These are phyloP conservation scores for Gadopsis marmoratus DNA, from an alignment of 2,797 vertebrate species.

Conservation along the genomic window DNA sequence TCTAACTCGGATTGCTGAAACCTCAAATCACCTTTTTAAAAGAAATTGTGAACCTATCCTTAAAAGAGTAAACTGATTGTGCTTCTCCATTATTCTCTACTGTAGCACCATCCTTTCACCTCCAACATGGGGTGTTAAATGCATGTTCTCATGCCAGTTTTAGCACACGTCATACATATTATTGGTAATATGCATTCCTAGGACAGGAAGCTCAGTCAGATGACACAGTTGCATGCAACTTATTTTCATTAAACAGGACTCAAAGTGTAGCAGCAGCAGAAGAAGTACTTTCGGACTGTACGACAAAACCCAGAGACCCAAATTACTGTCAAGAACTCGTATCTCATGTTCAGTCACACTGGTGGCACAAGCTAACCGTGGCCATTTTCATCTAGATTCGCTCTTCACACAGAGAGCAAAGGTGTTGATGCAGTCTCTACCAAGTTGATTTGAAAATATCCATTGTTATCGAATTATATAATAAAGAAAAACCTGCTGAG, in stretches of 20 bases:
- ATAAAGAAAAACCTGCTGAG: not conserved
- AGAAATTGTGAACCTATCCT: not conserved
- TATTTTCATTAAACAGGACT: slow-evolving; percentile 9
- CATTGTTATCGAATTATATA: not conserved
- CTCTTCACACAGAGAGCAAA: not conserved
- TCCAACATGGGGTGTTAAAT: not conserved
- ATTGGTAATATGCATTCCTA: not conserved
- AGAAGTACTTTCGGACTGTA: slow-evolving; percentile 13
- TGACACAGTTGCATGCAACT: not conserved
- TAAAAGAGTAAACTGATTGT: not conserved
- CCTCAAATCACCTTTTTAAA: not conserved
- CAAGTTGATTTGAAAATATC: not conserved
- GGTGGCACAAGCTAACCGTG: not conserved
- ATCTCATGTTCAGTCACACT: slow-evolving; percentile 17
- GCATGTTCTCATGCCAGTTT: not conserved
- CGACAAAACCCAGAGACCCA: slow-evolving; percentile 61
- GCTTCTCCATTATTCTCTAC: not conserved
- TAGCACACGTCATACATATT: not conserved
- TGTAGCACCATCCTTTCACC: not conserved
- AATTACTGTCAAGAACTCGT: slow-evolving; percentile 12
- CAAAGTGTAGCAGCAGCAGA: slow-evolving; percentile 1
- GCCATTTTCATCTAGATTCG: not conserved
- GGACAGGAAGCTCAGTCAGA: slow-evolving; percentile 4
- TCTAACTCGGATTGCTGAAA: too few species aligned
- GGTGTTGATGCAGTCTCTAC: slow-evolving; percentile 10